These are phyloP conservation scores for Homalodisca vitripennis DNA, from an alignment of 1,140 invertebrate genomes.

Conservation along the genomic window DNA sequence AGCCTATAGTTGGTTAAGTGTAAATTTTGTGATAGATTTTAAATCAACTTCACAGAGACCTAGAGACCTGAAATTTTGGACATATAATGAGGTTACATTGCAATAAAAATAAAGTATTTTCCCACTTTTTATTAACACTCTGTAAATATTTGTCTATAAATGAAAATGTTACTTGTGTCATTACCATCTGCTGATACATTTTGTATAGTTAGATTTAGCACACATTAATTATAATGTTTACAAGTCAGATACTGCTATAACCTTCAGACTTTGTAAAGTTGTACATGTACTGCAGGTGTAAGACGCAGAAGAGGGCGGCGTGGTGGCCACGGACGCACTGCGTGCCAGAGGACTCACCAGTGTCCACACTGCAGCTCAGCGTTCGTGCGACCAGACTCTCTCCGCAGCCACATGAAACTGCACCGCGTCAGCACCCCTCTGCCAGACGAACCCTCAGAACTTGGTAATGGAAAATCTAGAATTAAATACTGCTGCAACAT, in stretches of 20 bases:
- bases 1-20: no score
- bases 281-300: neutral
- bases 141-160: neutral
- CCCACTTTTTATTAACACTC: no score
- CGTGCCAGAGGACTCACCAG: neutral
- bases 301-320: neutral
- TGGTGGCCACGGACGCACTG: neutral
- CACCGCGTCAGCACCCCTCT: slow-evolving; percentile 9
- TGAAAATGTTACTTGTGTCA: neutral
- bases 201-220: neutral
- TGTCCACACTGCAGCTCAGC: slow-evolving; percentile 17
- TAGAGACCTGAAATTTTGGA: no score
- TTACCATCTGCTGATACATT: neutral
- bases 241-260: neutral
- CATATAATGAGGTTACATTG: no score
- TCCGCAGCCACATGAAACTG: slow-evolving; percentile 21
- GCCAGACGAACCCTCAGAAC: no score
- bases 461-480: no score
- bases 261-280: neutral
- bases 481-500: no score
- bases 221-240: no score
- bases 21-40: no score
- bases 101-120: no score
- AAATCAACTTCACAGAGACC: no score
- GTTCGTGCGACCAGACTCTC: slow-evolving; percentile 24